phyloP scores from a whole-genome alignment of 2,113 vertebrate species.

The Zosterops borbonicus region DNA sequence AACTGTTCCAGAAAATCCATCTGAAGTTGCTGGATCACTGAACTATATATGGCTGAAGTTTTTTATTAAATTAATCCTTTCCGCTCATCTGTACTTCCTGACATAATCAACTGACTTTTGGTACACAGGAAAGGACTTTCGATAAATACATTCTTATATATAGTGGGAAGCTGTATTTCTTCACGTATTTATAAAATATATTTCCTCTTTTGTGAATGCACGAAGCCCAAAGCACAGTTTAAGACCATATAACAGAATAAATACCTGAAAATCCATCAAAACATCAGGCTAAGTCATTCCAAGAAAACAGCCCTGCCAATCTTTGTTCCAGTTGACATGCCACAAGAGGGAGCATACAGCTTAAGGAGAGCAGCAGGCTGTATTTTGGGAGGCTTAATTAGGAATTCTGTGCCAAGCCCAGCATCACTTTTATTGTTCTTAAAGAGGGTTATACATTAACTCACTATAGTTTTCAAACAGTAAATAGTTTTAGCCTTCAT shows the following conservation, averaged over 20 bases:
- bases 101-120: not conserved
- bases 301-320: not conserved
- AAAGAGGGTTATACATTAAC: not conserved
- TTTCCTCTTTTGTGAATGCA: not conserved
- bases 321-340: not conserved
- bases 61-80: not conserved
- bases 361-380: not conserved
- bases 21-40: slow-evolving; percentile 20
- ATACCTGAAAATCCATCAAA: not conserved
- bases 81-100: not conserved
- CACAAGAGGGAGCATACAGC: slow-evolving; percentile 52
- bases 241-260: not conserved
- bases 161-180: not conserved
- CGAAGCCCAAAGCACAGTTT: not conserved
- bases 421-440: not conserved
- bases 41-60: not conserved
- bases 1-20: slow-evolving; percentile 55
- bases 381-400: not conserved
- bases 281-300: not conserved
- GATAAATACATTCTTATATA: not conserved
- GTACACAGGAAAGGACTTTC: not conserved
- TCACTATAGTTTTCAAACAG: not conserved
- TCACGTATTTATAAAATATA: not conserved
- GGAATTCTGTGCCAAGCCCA: not conserved
- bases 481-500: not conserved